Conservation (phyloP, 2,797 vertebrate species). For the Poeciliopsis paucimaculata region DNA sequence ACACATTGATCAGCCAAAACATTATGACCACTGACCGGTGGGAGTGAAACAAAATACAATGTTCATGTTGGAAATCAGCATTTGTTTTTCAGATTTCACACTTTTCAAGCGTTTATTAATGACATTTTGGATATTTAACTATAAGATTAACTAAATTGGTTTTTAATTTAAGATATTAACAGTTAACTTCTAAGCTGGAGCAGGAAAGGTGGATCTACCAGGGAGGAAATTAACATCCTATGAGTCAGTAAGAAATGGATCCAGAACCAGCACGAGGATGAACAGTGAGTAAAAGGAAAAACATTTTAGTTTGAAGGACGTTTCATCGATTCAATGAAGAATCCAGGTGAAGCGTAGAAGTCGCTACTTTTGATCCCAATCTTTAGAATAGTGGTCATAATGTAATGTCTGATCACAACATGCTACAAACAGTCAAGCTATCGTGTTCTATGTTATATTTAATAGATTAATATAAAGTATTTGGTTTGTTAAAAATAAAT, state of each 20-base stretch:
- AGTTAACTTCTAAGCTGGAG: too few species aligned
- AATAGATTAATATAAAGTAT: conserved; percentile 6
- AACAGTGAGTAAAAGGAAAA: neutral
- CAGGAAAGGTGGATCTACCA: too few species aligned
- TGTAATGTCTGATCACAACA: neutral
- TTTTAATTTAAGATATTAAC: too few species aligned
- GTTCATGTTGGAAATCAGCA: too few species aligned
- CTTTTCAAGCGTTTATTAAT: too few species aligned
- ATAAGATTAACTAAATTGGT: too few species aligned
- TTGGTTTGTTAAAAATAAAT: conserved; percentile 14
- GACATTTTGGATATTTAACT: too few species aligned
- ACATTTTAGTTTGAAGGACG: neutral
- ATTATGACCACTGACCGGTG: neutral
- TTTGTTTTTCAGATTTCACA: too few species aligned
- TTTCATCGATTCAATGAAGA: neutral
- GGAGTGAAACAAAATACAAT: too few species aligned
- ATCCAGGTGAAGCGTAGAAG: neutral
- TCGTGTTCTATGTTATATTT: neutral
- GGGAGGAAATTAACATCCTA: too few species aligned
- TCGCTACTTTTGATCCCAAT: neutral
- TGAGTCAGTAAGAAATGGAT: too few species aligned
- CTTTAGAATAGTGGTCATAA: neutral
- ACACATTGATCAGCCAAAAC: neutral
- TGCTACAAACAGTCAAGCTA: neutral
- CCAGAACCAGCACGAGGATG: neutral